Evolutionary conservation across 2,888 invertebrate species (phyloP).

Genomic region (Gandaritis pyraliata): DNA sequence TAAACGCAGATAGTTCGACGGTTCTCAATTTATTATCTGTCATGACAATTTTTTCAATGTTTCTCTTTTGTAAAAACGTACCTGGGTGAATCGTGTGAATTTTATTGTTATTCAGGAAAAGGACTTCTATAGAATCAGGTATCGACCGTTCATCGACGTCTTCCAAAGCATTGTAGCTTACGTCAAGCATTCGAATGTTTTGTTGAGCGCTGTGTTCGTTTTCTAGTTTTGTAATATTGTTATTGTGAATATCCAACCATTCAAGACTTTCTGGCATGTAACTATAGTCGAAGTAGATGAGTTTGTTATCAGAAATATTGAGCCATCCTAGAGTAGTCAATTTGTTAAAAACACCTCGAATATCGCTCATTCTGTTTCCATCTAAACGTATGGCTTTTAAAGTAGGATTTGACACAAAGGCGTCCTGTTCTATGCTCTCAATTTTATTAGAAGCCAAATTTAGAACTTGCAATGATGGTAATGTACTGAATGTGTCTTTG

Average conservation of each 20-base stretch:
- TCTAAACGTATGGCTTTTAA: conserved; percentile 90
- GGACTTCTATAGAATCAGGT: conserved; percentile 89
- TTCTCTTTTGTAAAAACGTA: conserved; percentile 88
- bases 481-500: conserved; percentile 88
- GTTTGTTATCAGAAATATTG: conserved; percentile 91
- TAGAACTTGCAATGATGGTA: conserved; percentile 89
- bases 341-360: conserved; percentile 90
- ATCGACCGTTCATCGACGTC: conserved; percentile 88
- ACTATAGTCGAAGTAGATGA: conserved; percentile 91
- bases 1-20: conserved; percentile 89
- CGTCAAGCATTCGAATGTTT: conserved; percentile 90
- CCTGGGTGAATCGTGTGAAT: conserved; percentile 88
- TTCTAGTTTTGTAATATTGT: conserved; percentile 89
- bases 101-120: conserved; percentile 91
- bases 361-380: conserved; percentile 90
- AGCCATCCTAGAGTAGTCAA: conserved; percentile 90
- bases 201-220: conserved; percentile 88
- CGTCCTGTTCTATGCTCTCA: conserved; percentile 89
- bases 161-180: conserved; percentile 89
- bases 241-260: conserved; percentile 92
- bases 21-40: conserved; percentile 90
- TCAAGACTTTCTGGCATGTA: conserved; percentile 89
- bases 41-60: conserved; percentile 90
- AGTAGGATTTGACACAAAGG: conserved; percentile 89
- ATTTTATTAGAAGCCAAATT: conserved; percentile 92